Evolutionary conservation across 2,797 vertebrate species (phyloP).

Genomic region (Diglossa cyanea): DNA sequence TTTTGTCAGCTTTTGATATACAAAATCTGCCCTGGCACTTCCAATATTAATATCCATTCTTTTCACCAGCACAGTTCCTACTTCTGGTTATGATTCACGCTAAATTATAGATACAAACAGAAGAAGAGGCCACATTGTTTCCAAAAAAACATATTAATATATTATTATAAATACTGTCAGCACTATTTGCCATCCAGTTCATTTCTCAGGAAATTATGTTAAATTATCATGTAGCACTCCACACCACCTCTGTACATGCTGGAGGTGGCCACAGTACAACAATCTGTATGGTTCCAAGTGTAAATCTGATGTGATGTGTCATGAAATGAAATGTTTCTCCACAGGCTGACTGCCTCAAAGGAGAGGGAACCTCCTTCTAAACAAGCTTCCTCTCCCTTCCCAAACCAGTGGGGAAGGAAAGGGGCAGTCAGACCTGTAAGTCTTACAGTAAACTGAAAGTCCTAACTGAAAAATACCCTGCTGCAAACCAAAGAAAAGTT

Average conservation of each 20-base stretch:
- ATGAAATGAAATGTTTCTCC: not conserved
- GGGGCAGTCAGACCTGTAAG: not conserved
- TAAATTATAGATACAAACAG: constrained; percentile 50
- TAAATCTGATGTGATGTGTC: not conserved
- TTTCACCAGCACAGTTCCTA: constrained; percentile 31
- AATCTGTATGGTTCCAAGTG: not conserved
- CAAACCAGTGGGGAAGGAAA: not conserved
- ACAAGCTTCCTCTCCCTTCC: not conserved
- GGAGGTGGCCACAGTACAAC: not conserved
- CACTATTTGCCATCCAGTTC: not conserved
- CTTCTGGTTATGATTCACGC: constrained; percentile 38
- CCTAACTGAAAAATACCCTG: not conserved
- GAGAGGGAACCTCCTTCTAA: not conserved
- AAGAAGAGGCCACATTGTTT: not conserved
- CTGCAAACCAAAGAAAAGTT: not conserved
- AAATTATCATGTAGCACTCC: not conserved
- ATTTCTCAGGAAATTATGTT: not conserved
- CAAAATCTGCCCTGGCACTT: constrained; percentile 51
- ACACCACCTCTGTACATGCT: not conserved
- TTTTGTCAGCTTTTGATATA: constrained; percentile 39
- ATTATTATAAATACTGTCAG: not conserved
- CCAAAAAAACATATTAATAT: not conserved
- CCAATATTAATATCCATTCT: constrained; percentile 38
- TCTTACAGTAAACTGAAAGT: not conserved
- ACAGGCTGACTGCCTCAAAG: not conserved